These are phyloP conservation scores for Blastomussa wellsi DNA, from an alignment of 92 coral and sea anemone genomes.

Conservation along the genomic window DNA sequence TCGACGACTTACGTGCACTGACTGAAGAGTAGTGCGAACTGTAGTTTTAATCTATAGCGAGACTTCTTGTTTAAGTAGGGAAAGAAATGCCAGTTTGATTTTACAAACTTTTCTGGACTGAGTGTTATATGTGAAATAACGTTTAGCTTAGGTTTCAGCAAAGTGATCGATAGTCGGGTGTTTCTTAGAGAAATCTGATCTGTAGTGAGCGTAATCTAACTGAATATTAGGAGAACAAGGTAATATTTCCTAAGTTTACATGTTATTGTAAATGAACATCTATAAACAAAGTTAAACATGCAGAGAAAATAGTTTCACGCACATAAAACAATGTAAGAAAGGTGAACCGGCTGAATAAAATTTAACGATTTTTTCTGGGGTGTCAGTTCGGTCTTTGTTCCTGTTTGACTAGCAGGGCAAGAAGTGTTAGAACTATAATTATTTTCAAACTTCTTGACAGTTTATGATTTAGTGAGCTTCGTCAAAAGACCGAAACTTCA, in stretches of 20 bases:
- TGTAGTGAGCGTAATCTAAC: no score
- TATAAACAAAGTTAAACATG: not conserved
- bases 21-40: no score
- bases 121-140: no score
- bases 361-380: not conserved
- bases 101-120: no score
- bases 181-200: not conserved
- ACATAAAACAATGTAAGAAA: not conserved
- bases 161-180: not conserved
- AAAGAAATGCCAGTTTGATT: no score
- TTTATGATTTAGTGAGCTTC: not conserved
- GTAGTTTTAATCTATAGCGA: no score
- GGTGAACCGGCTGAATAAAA: not conserved
- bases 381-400: not conserved
- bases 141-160: not conserved
- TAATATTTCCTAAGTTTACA: not conserved
- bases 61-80: no score
- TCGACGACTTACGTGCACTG: not conserved
- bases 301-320: not conserved
- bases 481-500: no score
- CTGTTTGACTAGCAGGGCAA: no score
- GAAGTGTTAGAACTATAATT: no score
- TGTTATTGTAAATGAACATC: not conserved
- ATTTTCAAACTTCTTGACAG: not conserved
- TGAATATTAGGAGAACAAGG: not conserved